These are phyloP conservation scores for Chalcis sispes DNA, from an alignment of 2,888 invertebrate species.

Conservation along the genomic window DNA sequence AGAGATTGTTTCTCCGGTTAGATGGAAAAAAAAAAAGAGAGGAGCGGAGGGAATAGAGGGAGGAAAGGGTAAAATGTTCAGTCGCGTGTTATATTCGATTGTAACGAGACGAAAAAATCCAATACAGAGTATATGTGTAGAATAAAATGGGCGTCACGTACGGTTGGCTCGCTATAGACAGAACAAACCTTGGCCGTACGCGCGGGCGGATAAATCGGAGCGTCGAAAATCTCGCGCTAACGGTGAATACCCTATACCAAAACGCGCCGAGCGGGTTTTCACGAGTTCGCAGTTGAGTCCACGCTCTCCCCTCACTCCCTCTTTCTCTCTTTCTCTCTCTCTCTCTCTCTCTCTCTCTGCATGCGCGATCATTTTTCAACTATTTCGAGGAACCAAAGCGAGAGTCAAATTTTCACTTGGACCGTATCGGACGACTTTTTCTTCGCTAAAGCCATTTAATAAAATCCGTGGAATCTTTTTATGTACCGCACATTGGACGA, in stretches of 20 bases:
- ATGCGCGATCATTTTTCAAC: too few relatives aligned
- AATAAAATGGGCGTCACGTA: conserved; percentile 11
- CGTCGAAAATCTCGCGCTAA: conserved; percentile 22
- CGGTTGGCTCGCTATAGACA: not conserved
- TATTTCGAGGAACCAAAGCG: too few relatives aligned
- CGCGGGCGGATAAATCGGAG: not conserved
- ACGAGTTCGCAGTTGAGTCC: too few relatives aligned
- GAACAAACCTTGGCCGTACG: not conserved
- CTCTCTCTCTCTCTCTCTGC: not conserved
- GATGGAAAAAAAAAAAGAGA: not conserved
- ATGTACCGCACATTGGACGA: too few relatives aligned
- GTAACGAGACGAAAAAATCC: conserved; percentile 41
- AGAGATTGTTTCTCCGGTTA: conserved; percentile 26
- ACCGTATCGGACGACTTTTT: too few relatives aligned
- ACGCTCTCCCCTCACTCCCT: too few relatives aligned
- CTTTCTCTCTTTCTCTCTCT: too few relatives aligned
- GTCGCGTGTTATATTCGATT: conserved; percentile 20
- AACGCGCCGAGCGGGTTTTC: too few relatives aligned
- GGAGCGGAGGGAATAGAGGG: not conserved
- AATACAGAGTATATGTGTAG: not conserved
- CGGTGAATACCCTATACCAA: too few relatives aligned
- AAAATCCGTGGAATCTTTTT: too few relatives aligned
- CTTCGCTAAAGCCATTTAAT: too few relatives aligned
- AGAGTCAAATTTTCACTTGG: too few relatives aligned
- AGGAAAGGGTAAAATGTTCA: conserved; percentile 15